Base-by-base conservation (phyloP, 1,140 invertebrate genomes). In the Liolophura sinensis region DNA sequence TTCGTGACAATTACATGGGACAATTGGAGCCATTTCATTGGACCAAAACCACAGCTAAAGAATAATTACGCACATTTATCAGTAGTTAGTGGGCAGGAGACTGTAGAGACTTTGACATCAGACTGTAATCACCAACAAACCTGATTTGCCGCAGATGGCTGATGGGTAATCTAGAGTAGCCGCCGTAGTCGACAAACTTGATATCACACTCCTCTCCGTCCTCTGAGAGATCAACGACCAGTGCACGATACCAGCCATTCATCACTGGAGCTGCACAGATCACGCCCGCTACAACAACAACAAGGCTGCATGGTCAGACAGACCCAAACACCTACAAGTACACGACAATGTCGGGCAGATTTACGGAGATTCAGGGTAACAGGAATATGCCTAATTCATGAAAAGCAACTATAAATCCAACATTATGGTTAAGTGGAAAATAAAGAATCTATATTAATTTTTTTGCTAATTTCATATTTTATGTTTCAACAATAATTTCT, bases 121-220 rank as follows among this genome's bases (percentile, higher is more conserved):
- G 31, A 27, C 9, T 47, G 62, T 58, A 24, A 63, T n/a, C 9
- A 16, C 1, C 7, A 60, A 57, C 60, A 62, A 63, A 85, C 80
- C 84, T 89, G 65, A 99, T 96, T 86, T 96, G 92, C 76, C 92
- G 82, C 12, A 97, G 88, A 65, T 89, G 85, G 25, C 88, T 85
- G 68, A 90, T 90, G 69, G 89, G 88, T n/a, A 96, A 87, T 49
- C 87, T 88, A 75, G 90, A 89, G 82, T 93, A 98, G 56, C 96
- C 96, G 31, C 97, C 97, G 81, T 95, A 95, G 86, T 98, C 97
- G 1, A 98, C 89, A 80, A 95, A 91, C 84, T 92, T 92, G 47
- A 97, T 89, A 64, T 94, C 87, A 77, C 91, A 92, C n/a, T 89
- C 80, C 60, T 84, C 83, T 66, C 89, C 87, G 55, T 77, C 75